A percentile compares a stretch with the other conserved stretches of the same genome.
phyloP scores from a whole-genome alignment of 1,140 invertebrate species.

The Archivesica marissinica region DNA sequence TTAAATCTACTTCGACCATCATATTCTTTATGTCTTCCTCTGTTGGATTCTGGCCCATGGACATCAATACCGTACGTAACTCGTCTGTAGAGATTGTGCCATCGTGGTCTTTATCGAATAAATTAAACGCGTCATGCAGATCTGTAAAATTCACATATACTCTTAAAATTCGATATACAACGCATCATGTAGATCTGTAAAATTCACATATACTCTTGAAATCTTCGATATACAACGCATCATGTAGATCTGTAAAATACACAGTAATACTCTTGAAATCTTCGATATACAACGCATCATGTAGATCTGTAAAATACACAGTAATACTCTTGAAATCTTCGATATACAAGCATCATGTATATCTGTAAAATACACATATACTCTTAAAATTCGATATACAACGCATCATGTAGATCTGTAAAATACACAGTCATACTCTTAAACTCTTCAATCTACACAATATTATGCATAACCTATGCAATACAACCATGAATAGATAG shows the following conservation, averaged over 20 bases:
- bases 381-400: too few relatives aligned
- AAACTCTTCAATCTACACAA: too few relatives aligned
- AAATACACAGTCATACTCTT: too few relatives aligned
- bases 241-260: conserved; percentile 41
- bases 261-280: too few relatives aligned
- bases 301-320: conserved; percentile 32
- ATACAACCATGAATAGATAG: too few relatives aligned
- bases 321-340: too few relatives aligned
- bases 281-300: conserved; percentile 60
- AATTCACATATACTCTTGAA: too few relatives aligned
- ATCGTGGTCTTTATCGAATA: conserved; percentile 90
- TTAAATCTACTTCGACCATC: conserved; percentile 99
- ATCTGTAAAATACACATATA: too few relatives aligned
- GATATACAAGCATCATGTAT: conserved; percentile 52
- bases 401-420: conserved; percentile 48
- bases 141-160: too few relatives aligned
- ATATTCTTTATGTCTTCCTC: conserved; percentile 99
- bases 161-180: too few relatives aligned
- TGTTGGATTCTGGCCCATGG: conserved; percentile 99
- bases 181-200: conserved; percentile 44
- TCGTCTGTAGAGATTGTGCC: conserved; percentile 99
- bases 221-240: too few relatives aligned
- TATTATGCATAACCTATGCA: too few relatives aligned
- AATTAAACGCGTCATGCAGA: conserved; percentile 46
- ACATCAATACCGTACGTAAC: conserved; percentile 99